Evolutionary conservation across 2,113 vertebrate species (phyloP).

Genomic region (Serilophus lunatus): DNA sequence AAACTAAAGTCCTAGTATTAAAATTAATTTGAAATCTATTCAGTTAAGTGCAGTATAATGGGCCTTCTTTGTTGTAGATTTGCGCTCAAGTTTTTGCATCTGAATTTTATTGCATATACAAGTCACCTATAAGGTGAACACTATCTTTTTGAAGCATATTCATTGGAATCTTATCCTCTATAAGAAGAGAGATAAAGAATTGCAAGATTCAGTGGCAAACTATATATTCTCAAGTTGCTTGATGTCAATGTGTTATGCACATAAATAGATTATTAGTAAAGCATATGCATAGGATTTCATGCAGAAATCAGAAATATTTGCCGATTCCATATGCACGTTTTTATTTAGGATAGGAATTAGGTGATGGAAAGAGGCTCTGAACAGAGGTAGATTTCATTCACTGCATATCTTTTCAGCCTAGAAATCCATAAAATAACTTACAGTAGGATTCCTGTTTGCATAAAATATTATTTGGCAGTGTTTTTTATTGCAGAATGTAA

Average conservation of each 20-base stretch:
- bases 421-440: not conserved
- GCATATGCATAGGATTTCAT: not conserved
- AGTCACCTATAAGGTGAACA: not conserved
- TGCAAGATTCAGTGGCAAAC: not conserved
- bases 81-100: not conserved
- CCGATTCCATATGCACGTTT: not conserved
- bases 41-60: not conserved
- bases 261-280: not conserved
- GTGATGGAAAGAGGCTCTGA: not conserved
- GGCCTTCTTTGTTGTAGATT: not conserved
- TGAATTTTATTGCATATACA: not conserved
- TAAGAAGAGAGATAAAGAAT: not conserved
- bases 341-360: not conserved
- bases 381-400: not conserved
- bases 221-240: not conserved
- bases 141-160: not conserved
- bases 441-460: not conserved
- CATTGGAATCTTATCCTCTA: not conserved
- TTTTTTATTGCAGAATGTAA: not conserved
- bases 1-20: not conserved
- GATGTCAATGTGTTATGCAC: not conserved
- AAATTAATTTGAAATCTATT: not conserved
- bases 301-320: not conserved
- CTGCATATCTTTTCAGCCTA: not conserved
- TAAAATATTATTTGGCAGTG: not conserved